A percentile compares a stretch with the other conserved stretches of the same genome.
Evolutionary conservation across 2,888 invertebrate genomes (phyloP).

Genomic region (Ormia ochracea): DNA sequence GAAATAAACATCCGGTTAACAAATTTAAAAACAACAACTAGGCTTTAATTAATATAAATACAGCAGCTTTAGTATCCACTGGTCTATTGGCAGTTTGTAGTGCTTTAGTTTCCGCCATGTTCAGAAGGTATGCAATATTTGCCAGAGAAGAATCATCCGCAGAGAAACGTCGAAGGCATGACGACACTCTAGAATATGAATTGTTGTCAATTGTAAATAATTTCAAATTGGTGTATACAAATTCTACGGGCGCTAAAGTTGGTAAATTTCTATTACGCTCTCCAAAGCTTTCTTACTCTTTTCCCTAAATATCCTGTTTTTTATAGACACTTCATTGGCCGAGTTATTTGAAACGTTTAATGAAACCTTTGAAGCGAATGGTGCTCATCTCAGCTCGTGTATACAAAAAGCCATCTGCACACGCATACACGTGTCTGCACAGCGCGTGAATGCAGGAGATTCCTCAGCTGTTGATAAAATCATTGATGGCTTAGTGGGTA

Average conservation of each 20-base stretch:
- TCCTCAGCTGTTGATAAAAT: conserved; percentile 78
- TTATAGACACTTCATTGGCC: conserved; percentile 68
- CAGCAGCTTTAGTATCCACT: conserved; percentile 68
- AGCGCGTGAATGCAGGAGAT: conserved; percentile 66
- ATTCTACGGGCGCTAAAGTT: conserved; percentile 67
- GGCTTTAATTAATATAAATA: conserved; percentile 69
- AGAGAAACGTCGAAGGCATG: conserved; percentile 20
- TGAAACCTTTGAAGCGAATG: conserved; percentile 78
- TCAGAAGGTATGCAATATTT: conserved; percentile 23
- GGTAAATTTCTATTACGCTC: conserved; percentile 64
- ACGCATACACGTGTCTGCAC: conserved; percentile 75
- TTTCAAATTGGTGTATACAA: conserved; percentile 70
- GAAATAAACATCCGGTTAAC: neutral
- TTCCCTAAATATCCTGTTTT: neutral
- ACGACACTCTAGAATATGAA: conserved; percentile 37
- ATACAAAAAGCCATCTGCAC: conserved; percentile 81
- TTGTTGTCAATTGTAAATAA: conserved; percentile 65
- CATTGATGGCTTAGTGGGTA: conserved; percentile 78
- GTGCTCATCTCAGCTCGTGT: conserved; percentile 81
- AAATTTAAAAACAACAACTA: conserved; percentile 32
- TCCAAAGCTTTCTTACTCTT: neutral
- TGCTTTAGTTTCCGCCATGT: conserved; percentile 54
- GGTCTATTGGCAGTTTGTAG: conserved; percentile 67
- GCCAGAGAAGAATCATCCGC: neutral
- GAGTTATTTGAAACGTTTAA: conserved; percentile 78